phyloP scores from a whole-genome alignment of 2,797 vertebrate genomes.

The Smutsia temminckii region DNA sequence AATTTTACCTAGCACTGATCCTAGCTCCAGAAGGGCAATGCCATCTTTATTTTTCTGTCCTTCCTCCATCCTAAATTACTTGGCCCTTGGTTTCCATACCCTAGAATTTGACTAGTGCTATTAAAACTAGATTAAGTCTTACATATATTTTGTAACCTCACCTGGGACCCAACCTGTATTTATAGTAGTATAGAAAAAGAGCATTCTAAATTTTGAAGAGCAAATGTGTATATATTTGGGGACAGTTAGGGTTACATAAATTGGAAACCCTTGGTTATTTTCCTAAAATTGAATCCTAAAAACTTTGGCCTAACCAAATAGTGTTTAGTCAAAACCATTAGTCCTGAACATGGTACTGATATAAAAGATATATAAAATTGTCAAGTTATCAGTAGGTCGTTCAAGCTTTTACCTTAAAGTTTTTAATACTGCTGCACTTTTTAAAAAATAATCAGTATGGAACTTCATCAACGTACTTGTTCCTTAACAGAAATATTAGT shows the following conservation, averaged over 20 bases:
- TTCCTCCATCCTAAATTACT: not conserved
- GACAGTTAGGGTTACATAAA: not conserved
- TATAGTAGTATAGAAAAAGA: not conserved
- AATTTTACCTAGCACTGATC: not conserved
- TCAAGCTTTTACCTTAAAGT: not conserved
- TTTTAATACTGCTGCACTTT: not conserved
- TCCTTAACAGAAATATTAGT: conserved; percentile 24
- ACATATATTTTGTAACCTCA: not conserved
- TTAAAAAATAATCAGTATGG: not conserved
- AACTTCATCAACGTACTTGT: not conserved
- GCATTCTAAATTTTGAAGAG: conserved; percentile 39
- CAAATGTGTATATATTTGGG: not conserved
- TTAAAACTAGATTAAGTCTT: not conserved
- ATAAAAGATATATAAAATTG: conserved; percentile 9
- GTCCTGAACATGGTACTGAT: not conserved
- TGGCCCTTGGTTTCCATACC: not conserved
- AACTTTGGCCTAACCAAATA: not conserved
- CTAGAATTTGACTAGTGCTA: not conserved
- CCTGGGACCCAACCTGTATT: not conserved
- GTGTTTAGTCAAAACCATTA: conserved; percentile 9
- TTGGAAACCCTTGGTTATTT: conserved; percentile 6
- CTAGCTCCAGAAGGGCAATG: not conserved
- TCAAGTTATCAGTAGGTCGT: not conserved
- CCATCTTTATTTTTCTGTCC: not conserved
- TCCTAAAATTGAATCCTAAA: conserved; percentile 25